Conservation (phyloP, 2,888 invertebrate genomes). For the Leucophenga montana region DNA sequence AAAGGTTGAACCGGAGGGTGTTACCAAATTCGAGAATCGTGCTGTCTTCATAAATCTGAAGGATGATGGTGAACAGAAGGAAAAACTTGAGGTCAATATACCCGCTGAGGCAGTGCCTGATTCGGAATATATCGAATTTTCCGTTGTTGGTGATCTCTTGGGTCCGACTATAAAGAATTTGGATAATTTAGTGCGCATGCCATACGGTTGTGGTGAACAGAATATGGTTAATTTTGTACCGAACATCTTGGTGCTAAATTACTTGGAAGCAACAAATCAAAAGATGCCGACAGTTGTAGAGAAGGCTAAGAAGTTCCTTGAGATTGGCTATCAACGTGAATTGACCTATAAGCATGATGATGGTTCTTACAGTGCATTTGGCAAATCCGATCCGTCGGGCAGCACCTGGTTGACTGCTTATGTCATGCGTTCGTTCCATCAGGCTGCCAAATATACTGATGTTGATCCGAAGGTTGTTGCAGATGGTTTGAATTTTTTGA, state of each 20-base stretch:
- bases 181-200: constrained; percentile 83
- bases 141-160: constrained; percentile 82
- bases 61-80: constrained; percentile 73
- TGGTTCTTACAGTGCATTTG: constrained; percentile 89
- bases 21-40: constrained; percentile 82
- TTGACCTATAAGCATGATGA: constrained; percentile 82
- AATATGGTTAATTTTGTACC: constrained; percentile 79
- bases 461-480: constrained; percentile 81
- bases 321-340: constrained; percentile 84
- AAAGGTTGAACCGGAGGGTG: constrained; percentile 86
- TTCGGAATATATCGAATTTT: constrained; percentile 82
- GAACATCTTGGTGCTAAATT: constrained; percentile 80
- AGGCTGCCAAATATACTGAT: constrained; percentile 81
- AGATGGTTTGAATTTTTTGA: constrained; percentile 82
- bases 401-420: constrained; percentile 90
- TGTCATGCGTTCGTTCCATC: constrained; percentile 84
- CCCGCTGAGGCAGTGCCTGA: constrained; percentile 83
- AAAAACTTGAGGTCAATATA: constrained; percentile 82
- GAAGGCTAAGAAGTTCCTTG: constrained; percentile 75
- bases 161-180: constrained; percentile 86
- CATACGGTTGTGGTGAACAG: constrained; percentile 86
- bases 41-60: constrained; percentile 83
- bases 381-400: constrained; percentile 78
- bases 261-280: constrained; percentile 80
- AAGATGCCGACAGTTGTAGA: constrained; percentile 79